Base-by-base conservation (phyloP, 2,888 invertebrate genomes). In the Rotaria macrura region DNA sequence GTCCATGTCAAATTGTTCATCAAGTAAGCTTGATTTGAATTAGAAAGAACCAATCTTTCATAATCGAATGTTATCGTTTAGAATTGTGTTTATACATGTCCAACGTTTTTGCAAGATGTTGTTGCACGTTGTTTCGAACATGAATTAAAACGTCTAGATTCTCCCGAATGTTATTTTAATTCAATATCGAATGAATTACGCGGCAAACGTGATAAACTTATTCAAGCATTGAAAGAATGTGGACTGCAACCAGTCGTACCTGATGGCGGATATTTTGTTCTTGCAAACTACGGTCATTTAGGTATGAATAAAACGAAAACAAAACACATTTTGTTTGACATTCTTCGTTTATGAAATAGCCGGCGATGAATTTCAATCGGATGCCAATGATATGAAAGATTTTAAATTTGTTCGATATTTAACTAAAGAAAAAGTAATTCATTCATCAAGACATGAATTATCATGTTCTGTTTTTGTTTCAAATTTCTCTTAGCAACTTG, bases 381-480 rank as follows among this genome's bases (percentile, higher is more conserved):
- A 86, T 85, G 90, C 90, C 38, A 52, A 85, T 85, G 90, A 90
- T 72, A 89, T 91, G 3, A 90, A 90, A 87, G 99, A 99, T 92
- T 96, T 95, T 90, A 93, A 93, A 88, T 98, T 99, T 91, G 96
- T 96, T 0, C 95, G 96, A 91, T 98, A 97, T 95, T 94, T 99
- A 93, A 95, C 95, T 0, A 95, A 95, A 85, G 86, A 85, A 85
- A 86, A 86, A 43, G 86, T 86, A 83, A 83, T 1, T 34, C 12
- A n/a, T 40, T 23, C 20, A 2, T n/a, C 65, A 65, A 52, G 14
- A 83, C 14, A 47, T n/a, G 25, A 57, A 38, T 52, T 40, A 43
- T 14, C 23, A 29, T 43, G 85, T 29, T 87, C 17, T 87, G 54
- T 49, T 57, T 57, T 74, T n/a, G n/a, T n/a, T n/a, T n/a, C n/a